A percentile compares a stretch with the other conserved stretches of the same genome.
phyloP scores from a whole-genome alignment of 2,888 invertebrate genomes.

The Euspilapteryx auroguttella region DNA sequence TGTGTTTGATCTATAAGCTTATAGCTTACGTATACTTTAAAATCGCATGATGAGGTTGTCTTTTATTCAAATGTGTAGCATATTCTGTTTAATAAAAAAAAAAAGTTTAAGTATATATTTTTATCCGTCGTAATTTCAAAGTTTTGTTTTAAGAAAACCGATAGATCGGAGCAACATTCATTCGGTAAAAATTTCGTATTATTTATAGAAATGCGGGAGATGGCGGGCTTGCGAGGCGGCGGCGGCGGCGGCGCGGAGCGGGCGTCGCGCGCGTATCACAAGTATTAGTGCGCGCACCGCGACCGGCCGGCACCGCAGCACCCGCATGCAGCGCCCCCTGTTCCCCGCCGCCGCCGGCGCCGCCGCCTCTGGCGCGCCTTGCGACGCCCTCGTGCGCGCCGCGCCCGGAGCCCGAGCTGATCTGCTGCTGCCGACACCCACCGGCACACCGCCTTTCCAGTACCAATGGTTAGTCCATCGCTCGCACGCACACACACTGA shows the following conservation, averaged over 20 bases:
- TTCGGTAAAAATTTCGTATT: slow-evolving; percentile 4
- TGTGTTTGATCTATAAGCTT: too few species aligned
- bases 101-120: too few species aligned
- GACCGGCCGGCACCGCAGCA: neutral
- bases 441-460: slow-evolving; percentile 38
- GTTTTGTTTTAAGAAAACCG: too few species aligned
- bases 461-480: slow-evolving; percentile 38
- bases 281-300: slow-evolving; percentile 1
- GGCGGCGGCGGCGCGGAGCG: too few species aligned
- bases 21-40: too few species aligned
- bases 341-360: neutral
- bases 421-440: slow-evolving; percentile 25
- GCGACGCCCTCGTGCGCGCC: slow-evolving; percentile 27
- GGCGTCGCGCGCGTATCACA: too few species aligned
- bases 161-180: neutral
- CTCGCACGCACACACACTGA: slow-evolving; percentile 9
- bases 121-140: too few species aligned
- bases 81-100: too few species aligned
- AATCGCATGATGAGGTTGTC: too few species aligned
- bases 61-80: too few species aligned
- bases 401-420: slow-evolving; percentile 30
- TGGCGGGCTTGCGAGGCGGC: neutral
- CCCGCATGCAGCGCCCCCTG: neutral
- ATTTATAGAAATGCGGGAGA: slow-evolving; percentile 2
- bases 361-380: slow-evolving; percentile 15